Evolutionary conservation across 1,140 invertebrate genomes (phyloP).

Genomic region (Drosophila sturtevanti): DNA sequence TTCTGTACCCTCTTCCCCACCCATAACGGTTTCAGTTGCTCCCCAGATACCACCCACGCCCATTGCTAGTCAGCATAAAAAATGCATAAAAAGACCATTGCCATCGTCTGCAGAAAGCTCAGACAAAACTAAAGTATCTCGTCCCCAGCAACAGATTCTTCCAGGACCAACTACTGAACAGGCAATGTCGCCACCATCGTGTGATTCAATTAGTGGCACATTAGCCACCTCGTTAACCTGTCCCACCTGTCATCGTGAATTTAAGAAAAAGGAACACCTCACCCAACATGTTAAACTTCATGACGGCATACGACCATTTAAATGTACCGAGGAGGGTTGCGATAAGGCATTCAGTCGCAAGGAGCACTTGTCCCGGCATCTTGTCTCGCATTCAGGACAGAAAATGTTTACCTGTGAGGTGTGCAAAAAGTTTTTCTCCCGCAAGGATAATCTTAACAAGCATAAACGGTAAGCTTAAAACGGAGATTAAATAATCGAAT

Average conservation of each 20-base stretch:
- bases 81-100: conserved; percentile 19
- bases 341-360: conserved; percentile 89
- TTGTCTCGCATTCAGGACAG: conserved; percentile 89
- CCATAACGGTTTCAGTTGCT: conserved; percentile 10
- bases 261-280: conserved; percentile 89
- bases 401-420: conserved; percentile 90
- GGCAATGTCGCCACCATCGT: neutral
- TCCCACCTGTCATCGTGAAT: conserved; percentile 87
- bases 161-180: conserved; percentile 19
- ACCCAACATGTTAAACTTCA: conserved; percentile 89
- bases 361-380: conserved; percentile 88
- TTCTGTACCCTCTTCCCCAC: conserved; percentile 19
- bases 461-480: conserved; percentile 84
- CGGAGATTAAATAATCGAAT: no score
- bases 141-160: conserved; percentile 23
- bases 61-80: conserved; percentile 33
- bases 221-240: conserved; percentile 40
- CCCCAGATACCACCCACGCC: conserved; percentile 28
- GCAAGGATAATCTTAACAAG: conserved; percentile 90
- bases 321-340: conserved; percentile 86
- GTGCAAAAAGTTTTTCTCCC: conserved; percentile 90
- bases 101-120: neutral
- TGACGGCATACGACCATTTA: conserved; percentile 87
- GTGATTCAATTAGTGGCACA: conserved; percentile 24
- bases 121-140: conserved; percentile 8